Evolutionary conservation across 2,113 vertebrate species (phyloP).

Genomic region (Nibea albiflora): DNA sequence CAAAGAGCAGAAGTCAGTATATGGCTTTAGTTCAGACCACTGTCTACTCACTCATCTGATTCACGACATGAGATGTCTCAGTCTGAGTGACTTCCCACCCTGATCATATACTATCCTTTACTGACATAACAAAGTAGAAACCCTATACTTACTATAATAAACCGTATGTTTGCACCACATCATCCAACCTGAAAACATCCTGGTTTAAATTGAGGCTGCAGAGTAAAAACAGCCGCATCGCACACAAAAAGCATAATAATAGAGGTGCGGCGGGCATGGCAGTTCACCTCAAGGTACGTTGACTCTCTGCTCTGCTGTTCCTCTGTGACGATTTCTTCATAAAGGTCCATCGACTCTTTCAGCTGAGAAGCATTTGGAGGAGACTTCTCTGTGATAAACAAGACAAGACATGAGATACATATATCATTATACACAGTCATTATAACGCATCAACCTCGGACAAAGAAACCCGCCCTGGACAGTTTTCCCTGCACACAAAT

Average conservation of each 20-base stretch:
- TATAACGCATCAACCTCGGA: not conserved
- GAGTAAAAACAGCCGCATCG: not conserved
- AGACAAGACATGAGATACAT: not conserved
- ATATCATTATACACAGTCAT: no score
- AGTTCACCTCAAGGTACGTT: conserved; percentile 87
- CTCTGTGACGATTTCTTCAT: conserved; percentile 94
- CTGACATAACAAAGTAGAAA: not conserved
- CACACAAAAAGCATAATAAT: no score
- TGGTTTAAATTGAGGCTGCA: not conserved
- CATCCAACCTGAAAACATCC: not conserved
- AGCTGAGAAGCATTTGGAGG: conserved; percentile 65
- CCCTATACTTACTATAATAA: not conserved
- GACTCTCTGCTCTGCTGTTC: conserved; percentile 91
- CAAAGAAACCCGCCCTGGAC: not conserved
- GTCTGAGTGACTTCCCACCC: not conserved
- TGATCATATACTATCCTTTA: not conserved
- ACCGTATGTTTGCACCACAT: not conserved
- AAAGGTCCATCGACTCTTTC: conserved; percentile 91
- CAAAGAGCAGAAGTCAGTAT: not conserved
- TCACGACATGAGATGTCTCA: not conserved
- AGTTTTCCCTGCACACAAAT: not conserved
- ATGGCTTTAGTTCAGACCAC: not conserved
- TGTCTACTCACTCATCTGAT: not conserved
- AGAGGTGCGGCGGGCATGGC: no score
- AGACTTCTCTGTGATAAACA: conserved; percentile 65